Evolutionary conservation across 2,888 invertebrate genomes (phyloP), one percentile per base, ranked within the genome.

Genomic region (Rotaria macrura): DNA sequence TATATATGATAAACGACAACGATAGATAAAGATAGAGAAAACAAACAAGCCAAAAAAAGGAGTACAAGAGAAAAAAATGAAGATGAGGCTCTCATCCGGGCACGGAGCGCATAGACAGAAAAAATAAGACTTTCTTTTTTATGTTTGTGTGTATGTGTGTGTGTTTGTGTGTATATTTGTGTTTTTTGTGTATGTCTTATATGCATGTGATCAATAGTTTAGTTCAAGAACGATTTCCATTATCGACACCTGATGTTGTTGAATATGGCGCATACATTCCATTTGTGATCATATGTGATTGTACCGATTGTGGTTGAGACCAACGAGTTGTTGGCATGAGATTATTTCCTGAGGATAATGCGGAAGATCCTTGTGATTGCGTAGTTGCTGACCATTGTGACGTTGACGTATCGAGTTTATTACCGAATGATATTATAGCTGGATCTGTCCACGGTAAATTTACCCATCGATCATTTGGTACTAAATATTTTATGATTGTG

Each of bases 41-140:
- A 65, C 65, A 65, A 65, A 65, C 65, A 34, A 65, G 65, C 65
- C 20, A 52, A 52, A 52, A 52, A 65, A 65, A 65, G 65, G 65
- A 65, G 65, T 65, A 65, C 65, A 65, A 65, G 65, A 57, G 57
- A 65, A 65, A 57, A 54, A 65, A 65, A 65, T 65, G 65, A 65
- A 65, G 65, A 65, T 29, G 14, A 65, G 34, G 34, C 34, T 34
- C 34, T 65, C 65, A 65, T 65, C 65, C 65, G 65, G 65, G 65
- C 34, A 65, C 65, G 65, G 65, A 65, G 65, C 65, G 65, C 65
- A 65, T 65, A 65, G 65, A 65, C 65, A 65, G 65, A 65, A 65
- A 65, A 65, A 65, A 65, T 38, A 65, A 65, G 65, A 65, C 65
- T 65, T 34, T 65, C 1, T 34, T 65, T 20, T 65, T 34, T 29